These are phyloP conservation scores for Gallinago stenura DNA, from an alignment of 2,797 vertebrate species.

Conservation along the genomic window DNA sequence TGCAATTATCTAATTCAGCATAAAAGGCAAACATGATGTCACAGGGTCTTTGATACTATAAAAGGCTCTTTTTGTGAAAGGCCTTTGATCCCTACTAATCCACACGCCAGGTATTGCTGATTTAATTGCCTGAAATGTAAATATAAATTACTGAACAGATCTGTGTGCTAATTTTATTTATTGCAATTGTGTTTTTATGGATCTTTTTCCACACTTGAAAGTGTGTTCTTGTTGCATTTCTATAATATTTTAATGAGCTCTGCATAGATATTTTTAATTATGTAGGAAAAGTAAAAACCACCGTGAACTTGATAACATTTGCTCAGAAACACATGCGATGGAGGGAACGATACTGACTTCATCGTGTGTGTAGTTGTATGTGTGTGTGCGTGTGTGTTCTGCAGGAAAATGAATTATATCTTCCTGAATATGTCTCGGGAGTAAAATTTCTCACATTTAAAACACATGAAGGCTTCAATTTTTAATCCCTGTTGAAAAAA, in stretches of 20 bases:
- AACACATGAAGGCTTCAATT: constrained; percentile 47
- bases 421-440: constrained; percentile 52
- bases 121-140: constrained; percentile 73
- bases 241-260: constrained; percentile 39
- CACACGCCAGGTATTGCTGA: constrained; percentile 56
- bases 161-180: constrained; percentile 56
- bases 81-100: constrained; percentile 64
- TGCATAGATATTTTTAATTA: constrained; percentile 46
- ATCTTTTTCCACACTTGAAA: background rate
- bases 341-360: background rate
- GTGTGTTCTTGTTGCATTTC: background rate
- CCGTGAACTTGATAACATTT: constrained; percentile 47
- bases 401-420: constrained; percentile 64
- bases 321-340: background rate
- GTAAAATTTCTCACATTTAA: constrained; percentile 67
- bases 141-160: constrained; percentile 64
- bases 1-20: constrained; percentile 69
- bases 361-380: background rate
- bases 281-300: constrained; percentile 13
- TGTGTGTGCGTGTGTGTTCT: background rate
- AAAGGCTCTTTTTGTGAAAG: constrained; percentile 53
- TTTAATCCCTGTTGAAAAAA: constrained; percentile 57
- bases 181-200: constrained; percentile 5
- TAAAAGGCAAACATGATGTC: constrained; percentile 64
- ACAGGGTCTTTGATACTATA: constrained; percentile 55